Conservation (phyloP, 2,888 invertebrate genomes). For the Melieria omissa region DNA sequence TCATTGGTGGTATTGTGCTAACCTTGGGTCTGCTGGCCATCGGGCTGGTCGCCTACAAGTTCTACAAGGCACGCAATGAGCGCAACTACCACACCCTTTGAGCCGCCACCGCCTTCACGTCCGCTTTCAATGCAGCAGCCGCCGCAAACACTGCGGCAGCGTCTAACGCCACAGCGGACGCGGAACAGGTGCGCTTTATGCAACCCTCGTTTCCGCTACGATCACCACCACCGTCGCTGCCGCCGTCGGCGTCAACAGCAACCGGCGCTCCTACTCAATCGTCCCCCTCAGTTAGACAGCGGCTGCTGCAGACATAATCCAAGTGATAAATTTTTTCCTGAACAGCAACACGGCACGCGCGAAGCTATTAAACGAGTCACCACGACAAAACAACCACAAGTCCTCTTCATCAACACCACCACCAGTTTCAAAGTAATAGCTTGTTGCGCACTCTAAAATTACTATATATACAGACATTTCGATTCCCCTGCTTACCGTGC, state of each 20-base stretch:
- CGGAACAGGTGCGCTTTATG: conserved; percentile 60
- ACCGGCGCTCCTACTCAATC: conserved; percentile 35
- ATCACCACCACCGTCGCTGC: conserved; percentile 52
- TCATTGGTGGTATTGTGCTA: conserved; percentile 87
- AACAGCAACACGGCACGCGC: no score
- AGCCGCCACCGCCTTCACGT: conserved; percentile 66
- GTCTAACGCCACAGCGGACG: conserved; percentile 49
- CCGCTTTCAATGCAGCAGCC: conserved; percentile 61
- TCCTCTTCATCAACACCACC: neutral
- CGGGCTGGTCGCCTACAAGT: conserved; percentile 85
- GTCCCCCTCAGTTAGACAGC: conserved; percentile 56
- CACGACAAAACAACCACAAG: neutral
- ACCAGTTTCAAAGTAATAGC: neutral
- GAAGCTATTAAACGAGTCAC: neutral
- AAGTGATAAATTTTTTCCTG: neutral
- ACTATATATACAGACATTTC: conserved; percentile 19
- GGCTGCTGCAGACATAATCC: conserved; percentile 59
- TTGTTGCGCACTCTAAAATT: neutral
- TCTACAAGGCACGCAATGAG: conserved; percentile 87
- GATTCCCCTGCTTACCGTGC: neutral
- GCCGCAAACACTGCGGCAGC: conserved; percentile 37
- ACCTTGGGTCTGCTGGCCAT: conserved; percentile 83
- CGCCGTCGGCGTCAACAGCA: conserved; percentile 38
- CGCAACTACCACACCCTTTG: conserved; percentile 90
- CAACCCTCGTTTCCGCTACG: conserved; percentile 60